Percentiles rank a stretch among this genome's conserved stretches.
Evolutionary conservation across 2,113 vertebrate genomes (phyloP).

Genomic region (Percina caprodes): DNA sequence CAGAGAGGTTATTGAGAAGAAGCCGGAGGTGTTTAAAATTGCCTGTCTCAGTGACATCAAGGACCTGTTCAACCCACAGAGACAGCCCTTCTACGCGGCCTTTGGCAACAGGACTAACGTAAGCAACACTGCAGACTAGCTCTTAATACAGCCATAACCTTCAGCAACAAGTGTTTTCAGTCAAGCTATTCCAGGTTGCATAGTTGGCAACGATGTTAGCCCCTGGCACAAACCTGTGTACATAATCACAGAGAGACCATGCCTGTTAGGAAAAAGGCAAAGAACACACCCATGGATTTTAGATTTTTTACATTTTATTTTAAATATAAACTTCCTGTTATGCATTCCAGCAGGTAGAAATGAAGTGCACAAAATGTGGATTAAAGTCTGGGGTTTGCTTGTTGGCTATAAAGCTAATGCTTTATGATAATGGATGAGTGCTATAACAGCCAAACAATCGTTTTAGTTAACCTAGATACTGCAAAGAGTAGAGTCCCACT

Average conservation of each 20-base stretch:
- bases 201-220: neutral
- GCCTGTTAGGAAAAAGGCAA: neutral
- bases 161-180: neutral
- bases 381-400: neutral
- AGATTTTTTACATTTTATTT: neutral
- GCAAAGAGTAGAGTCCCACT: neutral
- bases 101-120: slow-evolving; percentile 95
- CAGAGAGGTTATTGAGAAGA: slow-evolving; percentile 97
- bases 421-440: slow-evolving; percentile 14
- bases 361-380: neutral
- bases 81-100: slow-evolving; percentile 90
- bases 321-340: neutral
- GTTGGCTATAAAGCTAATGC: neutral
- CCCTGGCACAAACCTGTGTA: neutral
- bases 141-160: neutral
- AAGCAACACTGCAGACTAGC: slow-evolving; percentile 39
- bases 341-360: neutral
- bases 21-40: slow-evolving; percentile 94
- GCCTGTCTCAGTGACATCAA: slow-evolving; percentile 92
- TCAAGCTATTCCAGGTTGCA: neutral
- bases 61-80: slow-evolving; percentile 86
- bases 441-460: neutral
- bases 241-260: neutral
- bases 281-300: neutral
- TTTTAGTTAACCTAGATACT: neutral